Evolutionary conservation across 2,113 vertebrate genomes (phyloP), one percentile per base, ranked within the genome.

Genomic region (Camelus dromedarius): DNA sequence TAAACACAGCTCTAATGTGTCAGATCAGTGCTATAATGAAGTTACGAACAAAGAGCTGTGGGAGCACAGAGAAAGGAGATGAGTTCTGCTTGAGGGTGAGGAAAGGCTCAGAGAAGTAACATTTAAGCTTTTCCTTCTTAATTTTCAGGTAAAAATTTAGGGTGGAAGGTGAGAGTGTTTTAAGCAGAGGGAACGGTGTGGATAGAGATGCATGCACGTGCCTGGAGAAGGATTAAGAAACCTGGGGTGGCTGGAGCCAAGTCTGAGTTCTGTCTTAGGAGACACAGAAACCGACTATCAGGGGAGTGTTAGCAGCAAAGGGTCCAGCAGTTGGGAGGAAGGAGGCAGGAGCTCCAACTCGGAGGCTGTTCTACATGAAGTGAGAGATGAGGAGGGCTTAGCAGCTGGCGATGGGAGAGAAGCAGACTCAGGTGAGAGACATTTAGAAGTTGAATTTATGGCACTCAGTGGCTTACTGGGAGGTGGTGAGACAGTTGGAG

Each of bases 1-100:
- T 93, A 97, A 97, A 94, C 64, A 56, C 58, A 76, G 70, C 30
- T 48, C 62, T 93, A 95, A 96, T 67, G 58, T 13, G 6, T 92
- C 90, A 32, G 80, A 90, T 94, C 88, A 32, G 83, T 19, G 83
- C 73, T 56, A 8, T 50, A 69, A 76, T 84, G 48, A 67, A 75
- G 32, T 96, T 69, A 77, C 3, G n/a, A 64, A 58, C 75, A 72
- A 93, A 90, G 83, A 87, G 90, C 83, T 54, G 16, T 42, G 83
- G 46, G 73, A 96, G 16, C 24, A 4, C 7, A 13, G 79, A 30
- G 28, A 69, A 54, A 42, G 42, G 73, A 12, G 6, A 15, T 20
- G 22, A 56, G 22, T 22, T 77, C 50, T 24, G 32, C 69, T 88
- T 18, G 66, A 81, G 62, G 76, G 26, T 80, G 69, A 42, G 64